Base-by-base conservation (phyloP, 2,113 vertebrate genomes). In the Nothoprocta perdicaria region DNA sequence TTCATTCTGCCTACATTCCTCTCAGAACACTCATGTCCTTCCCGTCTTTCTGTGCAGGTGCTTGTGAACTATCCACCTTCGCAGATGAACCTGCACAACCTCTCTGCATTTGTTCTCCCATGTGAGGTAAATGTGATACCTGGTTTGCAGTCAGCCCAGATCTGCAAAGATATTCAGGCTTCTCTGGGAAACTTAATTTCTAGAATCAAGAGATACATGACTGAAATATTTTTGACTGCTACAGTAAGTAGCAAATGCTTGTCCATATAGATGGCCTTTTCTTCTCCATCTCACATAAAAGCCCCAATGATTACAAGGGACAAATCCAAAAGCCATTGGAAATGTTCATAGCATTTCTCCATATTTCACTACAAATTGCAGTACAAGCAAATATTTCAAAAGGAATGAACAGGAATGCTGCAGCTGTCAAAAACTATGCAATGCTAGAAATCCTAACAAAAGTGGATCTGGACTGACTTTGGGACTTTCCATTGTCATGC, bases 161-260 rank as follows among this genome's bases (percentile, higher is more conserved):
- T 43, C 14, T 3, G 1, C 41, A 91, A 66, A 88, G 14, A 63
- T 69, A 88, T 76, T 69, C 62, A 79, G n/a, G 27, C 29, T 84
- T 86, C 75, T 84, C 41, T 45, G 43, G 55, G 52, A 80, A 92
- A 73, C 45, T 66, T 74, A 58, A 41, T 87, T 93, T 93, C 72
- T 87, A 33, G 58, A 89, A 12, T 69, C 81, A 43, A 62, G 8
- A 86, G 48, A 38, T 65, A 75, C 38, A 80, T 55, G 33, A 35
- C 60, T 80, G 73, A 83, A 91, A 89, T 80, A 67, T 16, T 63
- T 89, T 19, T 89, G 63, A 71, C 72, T 82, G 33, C 60, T 45
- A 62, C 50, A 41, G 41, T 68, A 38, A 26, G 86, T 69, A 92
- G 14, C 16, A 71, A 80, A 45, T 58, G 53, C 23, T 78, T 73